Base-by-base conservation (phyloP, 2,888 invertebrate genomes). In the Willowsia nigromaculata region DNA sequence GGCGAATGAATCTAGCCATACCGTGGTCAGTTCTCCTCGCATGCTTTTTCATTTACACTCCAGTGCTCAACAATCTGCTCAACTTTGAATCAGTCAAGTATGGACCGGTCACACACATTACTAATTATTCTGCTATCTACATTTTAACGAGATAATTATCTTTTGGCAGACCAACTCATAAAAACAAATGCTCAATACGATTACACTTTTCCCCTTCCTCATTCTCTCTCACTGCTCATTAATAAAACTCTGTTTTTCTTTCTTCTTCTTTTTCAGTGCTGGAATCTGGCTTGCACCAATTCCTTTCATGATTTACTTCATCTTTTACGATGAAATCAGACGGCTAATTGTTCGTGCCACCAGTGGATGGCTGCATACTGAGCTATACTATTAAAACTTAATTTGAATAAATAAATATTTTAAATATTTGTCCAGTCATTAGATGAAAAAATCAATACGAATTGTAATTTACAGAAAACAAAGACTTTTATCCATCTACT, bases 221-320 rank as follows among this genome's bases (percentile, higher is more conserved):
- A 27, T 56, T 11, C 4, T 62, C 1, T n/a, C 15, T 33, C 1
- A 25, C 25, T 25, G 1, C 59, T 22, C 18, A 65, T 18, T 33
- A 65, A 0, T 65, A 65, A 59, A 59, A 59, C 30, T 5, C 27
- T 33, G 50, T 25, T 76, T 43, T 25, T 78, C 25, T 25, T 25
- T 59, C 7, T 11, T 25, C 27, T 22, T 71, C 13, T 22, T 62
- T 43, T 82, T 22, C 74, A 91, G 91, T 47, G 76, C 86, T 0
- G 78, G 71, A 59, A 95, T 95, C 95, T 95, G 95, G 95, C 93
- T 95, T 92, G 94, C 94, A 59, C 95, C 95, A 76, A 91, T 95
- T 85, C 95, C 95, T 71, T 95, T 95, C 93, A 94, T 94, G 90
- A 91, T 95, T 87, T 93, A 94, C 88, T 95, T 95, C 93, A 95